These are phyloP conservation scores for Aurelia aurita DNA, from an alignment of 30 jellyfish, hydroid and myxozoan species.

Conservation along the genomic window DNA sequence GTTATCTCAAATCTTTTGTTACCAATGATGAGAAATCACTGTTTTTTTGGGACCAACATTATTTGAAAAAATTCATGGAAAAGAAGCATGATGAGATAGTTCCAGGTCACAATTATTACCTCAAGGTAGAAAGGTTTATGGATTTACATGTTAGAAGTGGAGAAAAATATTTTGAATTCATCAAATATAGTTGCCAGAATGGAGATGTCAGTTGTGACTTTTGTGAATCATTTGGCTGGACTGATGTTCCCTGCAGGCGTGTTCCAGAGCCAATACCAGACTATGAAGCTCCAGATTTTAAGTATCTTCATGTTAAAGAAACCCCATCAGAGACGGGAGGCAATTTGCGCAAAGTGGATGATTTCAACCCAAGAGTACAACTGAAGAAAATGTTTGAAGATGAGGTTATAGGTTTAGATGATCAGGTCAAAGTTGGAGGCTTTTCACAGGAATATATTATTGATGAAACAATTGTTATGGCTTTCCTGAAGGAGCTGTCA, in stretches of 20 bases:
- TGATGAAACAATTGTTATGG: no score
- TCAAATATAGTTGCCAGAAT: background rate
- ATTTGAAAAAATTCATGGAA: background rate
- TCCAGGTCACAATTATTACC: slow-evolving; percentile 4
- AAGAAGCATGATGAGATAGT: background rate
- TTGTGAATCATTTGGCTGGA: background rate
- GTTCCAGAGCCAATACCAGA: slow-evolving; percentile 45
- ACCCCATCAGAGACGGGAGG: background rate
- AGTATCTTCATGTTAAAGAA: background rate
- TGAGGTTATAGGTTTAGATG: background rate
- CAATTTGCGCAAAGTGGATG: background rate
- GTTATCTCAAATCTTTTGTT: background rate
- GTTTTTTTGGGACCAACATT: background rate
- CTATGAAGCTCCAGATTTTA: background rate
- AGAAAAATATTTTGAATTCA: no score
- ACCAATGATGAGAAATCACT: background rate
- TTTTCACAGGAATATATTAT: no score
- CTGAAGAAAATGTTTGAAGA: background rate
- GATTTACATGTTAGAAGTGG: background rate
- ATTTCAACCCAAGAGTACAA: background rate
- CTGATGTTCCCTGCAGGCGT: background rate
- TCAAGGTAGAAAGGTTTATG: background rate
- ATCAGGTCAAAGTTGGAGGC: no score
- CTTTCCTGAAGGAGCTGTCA: no score
- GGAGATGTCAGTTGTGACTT: background rate